A percentile compares a stretch with the other conserved stretches of the same genome.
These are phyloP conservation scores for Sebastes iracundus DNA, from an alignment of 2,797 vertebrate species.

Conservation along the genomic window DNA sequence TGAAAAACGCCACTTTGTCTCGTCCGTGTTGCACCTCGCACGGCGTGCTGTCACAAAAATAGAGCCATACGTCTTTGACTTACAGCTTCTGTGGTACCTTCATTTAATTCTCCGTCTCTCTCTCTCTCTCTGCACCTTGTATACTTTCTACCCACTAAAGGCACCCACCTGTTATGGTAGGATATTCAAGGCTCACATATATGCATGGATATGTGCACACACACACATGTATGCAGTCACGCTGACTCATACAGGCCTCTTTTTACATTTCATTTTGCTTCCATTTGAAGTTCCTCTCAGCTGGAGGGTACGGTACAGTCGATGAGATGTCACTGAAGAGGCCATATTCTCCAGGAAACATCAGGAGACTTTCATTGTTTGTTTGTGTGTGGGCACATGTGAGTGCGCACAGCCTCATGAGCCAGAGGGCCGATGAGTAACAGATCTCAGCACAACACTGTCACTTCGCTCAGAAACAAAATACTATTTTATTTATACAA, in stretches of 20 bases:
- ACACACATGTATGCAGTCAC: neutral
- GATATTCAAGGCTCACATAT: neutral
- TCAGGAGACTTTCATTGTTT: slow-evolving; percentile 2
- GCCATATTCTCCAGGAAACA: slow-evolving; percentile 11
- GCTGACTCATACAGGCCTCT: neutral
- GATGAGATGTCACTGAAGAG: neutral
- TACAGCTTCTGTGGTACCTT: neutral
- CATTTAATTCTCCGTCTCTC: neutral
- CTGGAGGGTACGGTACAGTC: slow-evolving; percentile 5
- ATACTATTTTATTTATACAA: slow-evolving; percentile 22
- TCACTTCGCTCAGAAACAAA: slow-evolving; percentile 8
- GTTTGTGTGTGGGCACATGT: slow-evolving; percentile 12
- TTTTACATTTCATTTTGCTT: slow-evolving; percentile 10
- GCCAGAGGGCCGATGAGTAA: slow-evolving; percentile 36
- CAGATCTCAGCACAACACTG: slow-evolving; percentile 5
- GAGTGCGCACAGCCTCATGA: neutral
- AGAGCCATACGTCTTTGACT: neutral
- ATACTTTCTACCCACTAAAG: slow-evolving; percentile 2
- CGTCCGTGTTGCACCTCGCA: neutral
- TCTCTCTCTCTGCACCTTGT: neutral
- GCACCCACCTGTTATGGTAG: neutral
- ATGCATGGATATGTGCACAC: neutral
- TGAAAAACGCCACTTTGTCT: neutral
- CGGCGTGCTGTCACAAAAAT: neutral
- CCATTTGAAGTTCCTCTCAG: neutral